phyloP scores from a whole-genome alignment of 2,888 invertebrate genomes.

The Acrocyrtus sp. region DNA sequence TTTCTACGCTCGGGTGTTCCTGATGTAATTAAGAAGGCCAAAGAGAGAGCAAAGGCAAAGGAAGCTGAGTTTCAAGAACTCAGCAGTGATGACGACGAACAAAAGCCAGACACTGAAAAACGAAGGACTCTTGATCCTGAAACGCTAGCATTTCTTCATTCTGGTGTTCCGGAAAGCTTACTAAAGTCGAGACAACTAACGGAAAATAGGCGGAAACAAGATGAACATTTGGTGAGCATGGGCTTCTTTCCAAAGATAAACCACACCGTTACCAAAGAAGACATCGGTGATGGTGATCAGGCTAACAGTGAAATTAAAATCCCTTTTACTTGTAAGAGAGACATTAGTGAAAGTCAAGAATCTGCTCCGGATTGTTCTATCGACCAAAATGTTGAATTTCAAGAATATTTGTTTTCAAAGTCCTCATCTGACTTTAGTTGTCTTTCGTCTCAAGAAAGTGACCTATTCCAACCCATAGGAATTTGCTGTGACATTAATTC shows the following conservation, averaged over 20 bases:
- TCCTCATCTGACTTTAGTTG: slow-evolving; percentile 13
- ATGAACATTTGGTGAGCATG: slow-evolving; percentile 33
- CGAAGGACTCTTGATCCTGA: slow-evolving; percentile 25
- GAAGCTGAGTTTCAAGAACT: slow-evolving; percentile 4
- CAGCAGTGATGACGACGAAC: background rate
- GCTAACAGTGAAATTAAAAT: too few relatives aligned
- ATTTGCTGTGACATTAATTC: slow-evolving; percentile 25
- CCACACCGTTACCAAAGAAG: slow-evolving; percentile 15
- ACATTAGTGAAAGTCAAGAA: too few relatives aligned
- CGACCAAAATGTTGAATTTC: too few relatives aligned
- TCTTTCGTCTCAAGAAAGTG: slow-evolving; percentile 12
- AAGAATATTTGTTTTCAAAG: too few relatives aligned
- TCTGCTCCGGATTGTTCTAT: too few relatives aligned
- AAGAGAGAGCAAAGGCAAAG: too few relatives aligned
- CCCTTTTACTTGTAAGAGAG: too few relatives aligned
- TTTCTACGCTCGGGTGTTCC: slow-evolving; percentile 59
- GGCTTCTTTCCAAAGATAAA: slow-evolving; percentile 55
- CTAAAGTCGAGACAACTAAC: slow-evolving; percentile 50
- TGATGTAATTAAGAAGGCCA: slow-evolving; percentile 45
- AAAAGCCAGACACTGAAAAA: too few relatives aligned
- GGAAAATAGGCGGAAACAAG: slow-evolving; percentile 46
- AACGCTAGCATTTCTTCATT: slow-evolving; percentile 57
- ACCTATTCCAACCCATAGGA: slow-evolving; percentile 3
- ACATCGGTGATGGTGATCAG: background rate
- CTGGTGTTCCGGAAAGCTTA: slow-evolving; percentile 58